phyloP scores from a whole-genome alignment of 2,888 invertebrate genomes.

The Nemoura dubitans region DNA sequence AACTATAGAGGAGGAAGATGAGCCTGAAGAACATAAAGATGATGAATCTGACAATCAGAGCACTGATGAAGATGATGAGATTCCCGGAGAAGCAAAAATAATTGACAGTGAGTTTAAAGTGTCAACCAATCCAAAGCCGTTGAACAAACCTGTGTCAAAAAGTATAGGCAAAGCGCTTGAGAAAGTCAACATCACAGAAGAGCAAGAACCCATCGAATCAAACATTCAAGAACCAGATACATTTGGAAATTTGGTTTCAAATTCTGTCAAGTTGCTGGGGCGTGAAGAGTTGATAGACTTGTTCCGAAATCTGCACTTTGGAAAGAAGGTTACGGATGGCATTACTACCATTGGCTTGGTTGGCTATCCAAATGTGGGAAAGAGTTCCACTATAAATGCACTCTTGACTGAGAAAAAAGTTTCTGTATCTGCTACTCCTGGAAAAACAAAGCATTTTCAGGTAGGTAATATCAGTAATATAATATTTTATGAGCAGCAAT shows the following conservation, averaged over 20 bases:
- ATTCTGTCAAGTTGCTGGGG: conserved; percentile 68
- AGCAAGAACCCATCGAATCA: no score
- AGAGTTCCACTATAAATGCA: conserved; percentile 98
- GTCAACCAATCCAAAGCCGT: no score
- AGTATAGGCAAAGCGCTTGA: no score
- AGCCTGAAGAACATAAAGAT: conserved; percentile 56
- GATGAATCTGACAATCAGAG: conserved; percentile 49
- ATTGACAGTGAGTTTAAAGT: conserved; percentile 44
- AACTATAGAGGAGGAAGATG: conserved; percentile 53
- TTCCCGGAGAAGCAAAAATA: conserved; percentile 43
- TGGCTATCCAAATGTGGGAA: conserved; percentile 99
- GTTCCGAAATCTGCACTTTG: conserved; percentile 70
- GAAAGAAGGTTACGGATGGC: conserved; percentile 62
- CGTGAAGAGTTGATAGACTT: conserved; percentile 76
- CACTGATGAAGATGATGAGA: conserved; percentile 39
- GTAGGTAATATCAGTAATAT: conserved; percentile 54
- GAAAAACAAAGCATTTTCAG: conserved; percentile 96
- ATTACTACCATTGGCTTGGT: conserved; percentile 90
- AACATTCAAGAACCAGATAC: no score
- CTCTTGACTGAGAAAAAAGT: conserved; percentile 79
- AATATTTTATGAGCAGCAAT: background rate
- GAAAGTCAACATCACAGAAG: no score
- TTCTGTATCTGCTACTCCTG: conserved; percentile 97
- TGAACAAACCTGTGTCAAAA: no score
- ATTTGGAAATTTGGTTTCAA: conserved; percentile 54